These are phyloP conservation scores for Spodoptera litura DNA, from an alignment of 1,140 invertebrate species.

Conservation along the genomic window DNA sequence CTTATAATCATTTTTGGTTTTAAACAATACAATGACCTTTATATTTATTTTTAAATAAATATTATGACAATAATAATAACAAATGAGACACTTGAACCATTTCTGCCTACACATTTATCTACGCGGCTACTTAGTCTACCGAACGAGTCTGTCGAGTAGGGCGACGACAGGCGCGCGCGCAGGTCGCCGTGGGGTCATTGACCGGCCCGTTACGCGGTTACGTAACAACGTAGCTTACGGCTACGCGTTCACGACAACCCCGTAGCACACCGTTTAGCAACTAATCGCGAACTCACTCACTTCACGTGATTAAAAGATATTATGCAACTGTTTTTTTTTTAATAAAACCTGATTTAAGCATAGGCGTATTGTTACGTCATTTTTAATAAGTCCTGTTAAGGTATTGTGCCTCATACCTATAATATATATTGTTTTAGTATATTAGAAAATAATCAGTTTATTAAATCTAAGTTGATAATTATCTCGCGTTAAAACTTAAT, in stretches of 20 bases:
- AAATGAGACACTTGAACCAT: neutral
- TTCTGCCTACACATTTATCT: conserved; percentile 52
- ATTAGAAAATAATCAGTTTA: too few relatives aligned
- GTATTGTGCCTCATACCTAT: too few relatives aligned
- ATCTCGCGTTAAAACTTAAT: too few relatives aligned
- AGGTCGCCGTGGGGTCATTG: conserved; percentile 75
- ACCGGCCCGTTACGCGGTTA: conserved; percentile 83
- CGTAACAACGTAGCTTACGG: conserved; percentile 82
- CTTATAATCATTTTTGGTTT: neutral
- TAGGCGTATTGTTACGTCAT: neutral
- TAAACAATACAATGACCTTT: neutral
- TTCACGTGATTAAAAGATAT: conserved; percentile 23
- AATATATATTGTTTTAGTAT: too few relatives aligned
- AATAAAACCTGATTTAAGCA: neutral
- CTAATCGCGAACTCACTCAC: conserved; percentile 24
- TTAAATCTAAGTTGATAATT: too few relatives aligned
- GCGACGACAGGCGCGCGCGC: conserved; percentile 79
- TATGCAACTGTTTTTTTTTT: conserved; percentile 6
- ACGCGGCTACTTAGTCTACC: conserved; percentile 52
- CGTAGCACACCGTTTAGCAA: conserved; percentile 57
- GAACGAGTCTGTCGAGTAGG: conserved; percentile 58
- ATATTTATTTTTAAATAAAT: neutral
- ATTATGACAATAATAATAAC: neutral
- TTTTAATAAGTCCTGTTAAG: neutral
- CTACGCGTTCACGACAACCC: conserved; percentile 69